Evolutionary conservation across 2,888 invertebrate genomes (phyloP), one percentile per base, ranked within the genome.

Genomic region (Sphaeridia pumilis): DNA sequence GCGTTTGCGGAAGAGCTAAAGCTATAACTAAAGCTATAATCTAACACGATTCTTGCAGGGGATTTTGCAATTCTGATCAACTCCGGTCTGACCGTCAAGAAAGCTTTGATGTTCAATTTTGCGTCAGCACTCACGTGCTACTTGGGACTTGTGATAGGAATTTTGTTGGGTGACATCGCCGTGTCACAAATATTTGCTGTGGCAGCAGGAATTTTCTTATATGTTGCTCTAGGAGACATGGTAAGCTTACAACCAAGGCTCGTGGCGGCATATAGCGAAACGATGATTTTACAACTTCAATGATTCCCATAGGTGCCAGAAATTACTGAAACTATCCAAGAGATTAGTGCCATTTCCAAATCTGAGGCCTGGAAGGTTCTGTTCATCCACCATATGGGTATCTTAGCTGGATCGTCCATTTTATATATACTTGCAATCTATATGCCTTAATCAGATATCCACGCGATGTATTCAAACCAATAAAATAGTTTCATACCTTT

Each of bases 121-220:
- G 67, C 78, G 22, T 76, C 76, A 2, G 78, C 78, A 0, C 70
- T 73, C 51, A 73, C 74, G 7, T 75, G 76, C 63, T 77, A 76
- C 66, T 46, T 74, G 26, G 79, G 78, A 2, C 69, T 78, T 52
- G 65, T 72, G 2, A 58, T 76, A 35, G 78, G 78, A n/a, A 74
- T 77, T 28, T 51, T 73, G 10, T 62, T 76, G 2, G 75, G 75
- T 5, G 68, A 72, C 43, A 67, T 70, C 46, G 72, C 72, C 41
- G 70, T 69, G 48, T 67, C 67, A 35, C 77, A 75, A 67, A 75
- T 78, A 26, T 78, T 78, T 67, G 78, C 75, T 2, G 67, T 78
- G 47, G 77, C 79, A 35, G 78, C 74, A 4, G 79, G 78, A 36
- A 75, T 78, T 71, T 79, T 79, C 67, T 70, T 79, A 20, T 79